These are phyloP conservation scores for Acrocephalus kingi DNA, from an alignment of 2,113 vertebrate species.

Conservation along the genomic window DNA sequence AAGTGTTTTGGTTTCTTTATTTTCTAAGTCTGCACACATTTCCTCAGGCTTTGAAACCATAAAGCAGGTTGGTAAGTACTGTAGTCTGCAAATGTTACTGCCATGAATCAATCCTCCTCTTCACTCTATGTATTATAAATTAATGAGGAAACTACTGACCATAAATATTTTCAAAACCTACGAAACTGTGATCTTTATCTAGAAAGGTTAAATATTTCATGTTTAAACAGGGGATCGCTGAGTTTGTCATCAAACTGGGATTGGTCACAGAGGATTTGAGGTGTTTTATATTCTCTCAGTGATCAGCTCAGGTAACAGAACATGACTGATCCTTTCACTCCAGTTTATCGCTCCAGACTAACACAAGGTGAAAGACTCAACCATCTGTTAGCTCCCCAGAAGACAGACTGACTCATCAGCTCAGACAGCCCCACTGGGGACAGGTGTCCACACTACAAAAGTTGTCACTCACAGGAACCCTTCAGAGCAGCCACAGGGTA, in stretches of 20 bases:
- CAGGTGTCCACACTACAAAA: background rate
- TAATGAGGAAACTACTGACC: background rate
- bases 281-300: background rate
- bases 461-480: background rate
- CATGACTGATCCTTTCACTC: background rate
- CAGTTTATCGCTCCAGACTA: background rate
- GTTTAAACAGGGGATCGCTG: background rate
- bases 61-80: background rate
- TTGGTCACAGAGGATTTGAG: background rate
- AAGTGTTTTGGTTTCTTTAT: background rate
- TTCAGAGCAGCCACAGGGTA: background rate
- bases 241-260: background rate
- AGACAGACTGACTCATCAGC: background rate
- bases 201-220: background rate
- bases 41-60: background rate
- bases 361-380: background rate
- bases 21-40: background rate
- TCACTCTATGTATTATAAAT: background rate
- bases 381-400: background rate
- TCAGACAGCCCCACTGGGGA: background rate
- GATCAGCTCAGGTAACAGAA: background rate
- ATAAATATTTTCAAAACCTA: background rate
- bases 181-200: background rate
- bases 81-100: background rate
- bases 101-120: background rate